Evolutionary conservation across 2,797 vertebrate species (phyloP).

Genomic region (Taeniopygia guttata): DNA sequence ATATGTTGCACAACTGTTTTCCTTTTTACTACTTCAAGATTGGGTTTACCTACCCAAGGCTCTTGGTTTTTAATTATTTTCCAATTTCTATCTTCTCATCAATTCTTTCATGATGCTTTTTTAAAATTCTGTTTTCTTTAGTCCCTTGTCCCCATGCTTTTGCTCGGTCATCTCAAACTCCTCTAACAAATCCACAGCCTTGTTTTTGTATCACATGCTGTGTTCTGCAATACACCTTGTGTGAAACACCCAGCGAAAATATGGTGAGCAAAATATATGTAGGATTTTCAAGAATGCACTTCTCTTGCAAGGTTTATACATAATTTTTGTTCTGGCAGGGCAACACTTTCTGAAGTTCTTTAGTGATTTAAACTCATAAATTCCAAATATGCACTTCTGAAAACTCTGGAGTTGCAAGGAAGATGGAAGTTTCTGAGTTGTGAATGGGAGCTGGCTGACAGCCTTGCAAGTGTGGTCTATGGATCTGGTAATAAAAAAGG

Average conservation of each 20-base stretch:
- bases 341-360: not conserved
- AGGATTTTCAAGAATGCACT: not conserved
- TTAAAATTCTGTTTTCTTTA: not conserved
- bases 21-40: not conserved
- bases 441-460: not conserved
- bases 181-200: not conserved
- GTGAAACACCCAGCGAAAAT: not conserved
- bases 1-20: not conserved
- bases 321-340: not conserved
- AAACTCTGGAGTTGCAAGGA: not conserved
- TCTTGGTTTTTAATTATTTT: not conserved
- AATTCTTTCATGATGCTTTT: not conserved
- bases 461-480: not conserved
- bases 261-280: not conserved
- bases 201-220: not conserved
- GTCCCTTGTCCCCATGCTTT: not conserved
- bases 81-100: not conserved
- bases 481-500: not conserved
- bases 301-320: not conserved
- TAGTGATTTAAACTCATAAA: not conserved
- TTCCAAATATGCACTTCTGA: not conserved
- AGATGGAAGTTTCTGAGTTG: not conserved
- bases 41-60: not conserved
- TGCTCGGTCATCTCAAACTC: not conserved
- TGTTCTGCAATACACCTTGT: accelerated